Percentiles rank a stretch among this genome's conserved stretches.
phyloP scores from a whole-genome alignment of 1,140 invertebrate species.

The Caenorhabditis briggsae region DNA sequence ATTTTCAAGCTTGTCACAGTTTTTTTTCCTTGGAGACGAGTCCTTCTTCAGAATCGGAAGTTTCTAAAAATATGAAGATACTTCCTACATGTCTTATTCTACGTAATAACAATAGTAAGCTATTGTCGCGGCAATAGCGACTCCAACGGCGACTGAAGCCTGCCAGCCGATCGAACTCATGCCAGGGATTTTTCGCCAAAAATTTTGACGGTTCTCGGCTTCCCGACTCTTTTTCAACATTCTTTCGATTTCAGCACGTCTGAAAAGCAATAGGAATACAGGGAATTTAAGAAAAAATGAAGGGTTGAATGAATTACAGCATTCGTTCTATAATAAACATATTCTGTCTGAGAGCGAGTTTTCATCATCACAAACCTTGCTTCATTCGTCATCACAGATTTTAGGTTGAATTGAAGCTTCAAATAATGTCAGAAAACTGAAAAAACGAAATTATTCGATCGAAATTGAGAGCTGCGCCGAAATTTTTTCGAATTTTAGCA shows the following conservation, averaged over 20 bases:
- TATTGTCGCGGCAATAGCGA: not conserved
- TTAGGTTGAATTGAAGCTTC: no score
- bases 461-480: not conserved
- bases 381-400: no score
- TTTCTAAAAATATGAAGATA: not conserved
- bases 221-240: conserved; percentile 33
- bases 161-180: not conserved
- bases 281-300: not conserved
- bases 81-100: no score
- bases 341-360: no score
- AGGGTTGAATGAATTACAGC: not conserved
- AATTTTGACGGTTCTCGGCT: not conserved
- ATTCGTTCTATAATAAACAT: no score
- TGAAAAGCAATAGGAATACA: not conserved
- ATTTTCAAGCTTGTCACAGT: no score
- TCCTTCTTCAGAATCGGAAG: not conserved
- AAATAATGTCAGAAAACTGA: no score
- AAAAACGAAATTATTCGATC: no score
- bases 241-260: conserved; percentile 22
- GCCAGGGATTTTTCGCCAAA: not conserved
- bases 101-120: not conserved
- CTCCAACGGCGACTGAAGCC: not conserved
- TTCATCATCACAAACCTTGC: no score
- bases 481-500: no score
- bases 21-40: no score